Conservation (phyloP, 2,113 vertebrate species). For the Phainopepla nitens region DNA sequence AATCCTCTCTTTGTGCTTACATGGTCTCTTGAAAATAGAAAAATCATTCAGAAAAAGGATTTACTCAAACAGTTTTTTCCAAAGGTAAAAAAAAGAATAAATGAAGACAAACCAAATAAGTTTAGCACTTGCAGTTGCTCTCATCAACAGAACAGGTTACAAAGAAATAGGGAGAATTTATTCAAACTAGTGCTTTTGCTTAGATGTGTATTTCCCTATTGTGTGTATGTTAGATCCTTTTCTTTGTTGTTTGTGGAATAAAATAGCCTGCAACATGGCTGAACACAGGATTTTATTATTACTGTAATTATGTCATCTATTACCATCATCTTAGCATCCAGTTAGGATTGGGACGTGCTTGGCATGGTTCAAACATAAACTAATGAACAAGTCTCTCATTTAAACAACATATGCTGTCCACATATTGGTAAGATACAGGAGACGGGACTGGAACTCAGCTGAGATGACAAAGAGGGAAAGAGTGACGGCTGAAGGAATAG, state of each 20-base stretch:
- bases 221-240: neutral
- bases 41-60: neutral
- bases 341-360: neutral
- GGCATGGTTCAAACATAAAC: slow-evolving; percentile 1
- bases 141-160: neutral
- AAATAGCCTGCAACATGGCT: neutral
- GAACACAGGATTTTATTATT: slow-evolving; percentile 10
- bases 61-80: neutral
- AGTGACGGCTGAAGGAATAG: slow-evolving; percentile 15
- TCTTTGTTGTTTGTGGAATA: neutral
- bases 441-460: neutral
- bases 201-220: neutral
- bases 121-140: neutral
- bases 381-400: slow-evolving; percentile 11
- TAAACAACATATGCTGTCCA: slow-evolving; percentile 18
- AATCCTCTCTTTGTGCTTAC: neutral
- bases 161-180: neutral
- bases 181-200: neutral
- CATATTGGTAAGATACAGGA: neutral
- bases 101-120: neutral
- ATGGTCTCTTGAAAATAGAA: neutral
- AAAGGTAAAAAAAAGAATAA: neutral
- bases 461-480: slow-evolving; percentile 37
- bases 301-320: slow-evolving; percentile 46
- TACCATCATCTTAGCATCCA: slow-evolving; percentile 25